These are phyloP conservation scores for Terrapene triunguis DNA, from an alignment of 2,113 vertebrate genomes.

Conservation along the genomic window DNA sequence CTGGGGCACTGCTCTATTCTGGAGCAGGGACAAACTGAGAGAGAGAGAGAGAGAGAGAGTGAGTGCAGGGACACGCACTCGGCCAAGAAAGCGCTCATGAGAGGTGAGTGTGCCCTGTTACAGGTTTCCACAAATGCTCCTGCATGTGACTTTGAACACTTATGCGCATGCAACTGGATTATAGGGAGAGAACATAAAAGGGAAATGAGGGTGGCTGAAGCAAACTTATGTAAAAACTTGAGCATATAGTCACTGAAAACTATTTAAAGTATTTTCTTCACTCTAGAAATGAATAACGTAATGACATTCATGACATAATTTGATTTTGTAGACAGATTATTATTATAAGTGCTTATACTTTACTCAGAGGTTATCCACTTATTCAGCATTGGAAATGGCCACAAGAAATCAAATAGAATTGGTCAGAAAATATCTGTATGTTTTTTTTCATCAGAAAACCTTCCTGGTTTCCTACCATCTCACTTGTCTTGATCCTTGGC, in stretches of 20 bases:
- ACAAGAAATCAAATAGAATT: rapidly evolving
- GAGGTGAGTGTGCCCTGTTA: too few species aligned
- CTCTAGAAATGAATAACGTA: background rate
- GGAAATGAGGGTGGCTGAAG: slow-evolving; percentile 4
- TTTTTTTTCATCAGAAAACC: background rate
- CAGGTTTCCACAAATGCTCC: background rate
- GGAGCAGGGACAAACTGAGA: too few species aligned
- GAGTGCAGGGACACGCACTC: too few species aligned
- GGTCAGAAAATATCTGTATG: background rate
- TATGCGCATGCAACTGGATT: background rate
- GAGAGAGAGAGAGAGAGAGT: too few species aligned
- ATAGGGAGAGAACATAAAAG: slow-evolving; percentile 20
- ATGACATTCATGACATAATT: background rate
- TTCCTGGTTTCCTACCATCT: background rate
- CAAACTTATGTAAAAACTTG: slow-evolving; percentile 33
- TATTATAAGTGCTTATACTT: background rate
- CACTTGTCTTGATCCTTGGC: background rate
- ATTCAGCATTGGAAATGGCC: background rate
- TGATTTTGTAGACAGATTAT: background rate
- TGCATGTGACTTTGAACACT: background rate
- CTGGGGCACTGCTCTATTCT: too few species aligned
- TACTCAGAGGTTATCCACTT: background rate
- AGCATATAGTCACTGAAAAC: background rate
- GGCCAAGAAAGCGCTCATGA: too few species aligned
- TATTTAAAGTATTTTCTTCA: slow-evolving; percentile 22